Evolutionary conservation across 2,888 invertebrate species (phyloP), one percentile per base, ranked within the genome.

Genomic region (Eilema griseolum): DNA sequence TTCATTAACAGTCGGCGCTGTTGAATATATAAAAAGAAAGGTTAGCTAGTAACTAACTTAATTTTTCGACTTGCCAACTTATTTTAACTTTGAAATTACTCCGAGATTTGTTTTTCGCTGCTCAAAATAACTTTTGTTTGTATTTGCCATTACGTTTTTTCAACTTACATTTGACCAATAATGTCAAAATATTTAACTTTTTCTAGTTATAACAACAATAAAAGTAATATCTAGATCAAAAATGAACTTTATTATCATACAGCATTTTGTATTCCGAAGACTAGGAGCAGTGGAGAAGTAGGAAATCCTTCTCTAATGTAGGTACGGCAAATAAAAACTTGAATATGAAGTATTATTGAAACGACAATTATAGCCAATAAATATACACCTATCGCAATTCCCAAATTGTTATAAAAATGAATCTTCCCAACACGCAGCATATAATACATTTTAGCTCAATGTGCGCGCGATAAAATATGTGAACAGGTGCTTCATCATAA

Each of bases 401-500:
- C 76, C 78, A 81, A 79, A 83, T 80, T 74, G 77, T 71, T 73
- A 67, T 70, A 78, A 77, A 80, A 81, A 85, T 81, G 78, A 85
- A 85, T 83, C 76, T 83, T 83, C 74, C 83, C 81, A 83, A 78
- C 83, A 88, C 86, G 86, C 86, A 87, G 85, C 83, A 83, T 79
- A 81, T 88, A 85, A 88, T 90, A 92, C 86, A 90, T 90, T 92
- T 90, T 83, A 86, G 88, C 85, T 85, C 87, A 84, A 87, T 89
- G 89, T 87, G 89, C 85, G 87, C 89, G 88, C 92, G 91, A 93
- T 92, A 93, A 94, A 93, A 93, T 92, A 93, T 91, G 90, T 89
- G 92, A 92, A 90, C 93, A 92, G 94, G 93, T 92, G 86, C 94
- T 95, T 93, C 85, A 93, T 95, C 94, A 95, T 91, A 88, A 79